Conservation (phyloP, 2,888 invertebrate genomes). For the Thalpophila matura region DNA sequence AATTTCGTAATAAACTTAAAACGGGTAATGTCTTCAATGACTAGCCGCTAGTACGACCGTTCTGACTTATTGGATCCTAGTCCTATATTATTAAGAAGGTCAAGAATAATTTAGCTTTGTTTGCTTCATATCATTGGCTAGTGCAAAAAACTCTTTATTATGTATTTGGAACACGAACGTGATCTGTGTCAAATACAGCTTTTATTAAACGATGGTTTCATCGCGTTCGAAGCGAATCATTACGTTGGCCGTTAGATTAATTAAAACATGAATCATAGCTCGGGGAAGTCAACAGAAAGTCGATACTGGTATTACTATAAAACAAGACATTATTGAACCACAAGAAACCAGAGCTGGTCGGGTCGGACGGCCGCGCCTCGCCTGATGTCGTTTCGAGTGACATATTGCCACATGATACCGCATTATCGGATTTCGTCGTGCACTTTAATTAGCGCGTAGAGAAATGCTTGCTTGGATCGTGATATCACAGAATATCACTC, state of each 20-base stretch:
- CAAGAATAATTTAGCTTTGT: conserved; percentile 51
- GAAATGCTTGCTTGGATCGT: conserved; percentile 67
- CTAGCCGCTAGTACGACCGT: conserved; percentile 21
- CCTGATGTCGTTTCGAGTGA: conserved; percentile 78
- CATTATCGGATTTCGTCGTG: conserved; percentile 80
- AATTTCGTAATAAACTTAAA: conserved; percentile 72
- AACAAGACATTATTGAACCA: conserved; percentile 75
- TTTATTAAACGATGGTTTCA: conserved; percentile 44
- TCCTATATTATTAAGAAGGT: conserved; percentile 52
- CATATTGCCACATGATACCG: conserved; percentile 82
- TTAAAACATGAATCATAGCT: conserved; percentile 58
- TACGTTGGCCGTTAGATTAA: conserved; percentile 44
- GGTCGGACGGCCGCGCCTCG: conserved; percentile 62
- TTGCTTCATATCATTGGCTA: conserved; percentile 29
- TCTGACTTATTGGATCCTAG: conserved; percentile 26
- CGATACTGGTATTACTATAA: conserved; percentile 68
- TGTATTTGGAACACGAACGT: conserved; percentile 56
- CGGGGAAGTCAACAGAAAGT: conserved; percentile 73
- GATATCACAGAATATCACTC: conserved; percentile 43
- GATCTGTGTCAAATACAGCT: conserved; percentile 57
- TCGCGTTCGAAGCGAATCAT: conserved; percentile 29
- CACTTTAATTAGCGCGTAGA: conserved; percentile 82
- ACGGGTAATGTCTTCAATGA: conserved; percentile 39
- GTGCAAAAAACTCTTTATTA: conserved; percentile 49
- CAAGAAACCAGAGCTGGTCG: conserved; percentile 77